Evolutionary conservation across 30 jellyfish, hydroid and myxozoan species (phyloP).

Genomic region (Cassiopea xamachana): DNA sequence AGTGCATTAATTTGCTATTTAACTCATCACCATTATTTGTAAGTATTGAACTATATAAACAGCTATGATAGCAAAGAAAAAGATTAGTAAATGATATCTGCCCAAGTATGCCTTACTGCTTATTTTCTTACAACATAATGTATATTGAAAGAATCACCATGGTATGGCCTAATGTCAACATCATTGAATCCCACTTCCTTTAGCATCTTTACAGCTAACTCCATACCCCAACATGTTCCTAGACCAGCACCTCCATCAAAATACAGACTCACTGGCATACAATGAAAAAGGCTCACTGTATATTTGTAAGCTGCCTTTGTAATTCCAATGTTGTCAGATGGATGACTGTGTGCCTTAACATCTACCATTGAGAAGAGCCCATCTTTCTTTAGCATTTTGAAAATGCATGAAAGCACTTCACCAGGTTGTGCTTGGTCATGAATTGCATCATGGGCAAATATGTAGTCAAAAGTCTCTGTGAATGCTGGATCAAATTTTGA

Average conservation of each 20-base stretch:
- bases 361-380: constrained; percentile 61
- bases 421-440: constrained; percentile 69
- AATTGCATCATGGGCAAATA: constrained; percentile 56
- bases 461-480: constrained; percentile 41
- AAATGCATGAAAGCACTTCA: constrained; percentile 19
- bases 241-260: constrained; percentile 68
- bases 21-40: no score
- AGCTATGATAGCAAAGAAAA: no score
- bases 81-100: no score
- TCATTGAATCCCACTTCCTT: constrained; percentile 46
- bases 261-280: constrained; percentile 66
- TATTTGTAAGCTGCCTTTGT: constrained; percentile 40
- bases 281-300: constrained; percentile 39
- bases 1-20: no score
- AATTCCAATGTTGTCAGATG: constrained; percentile 42
- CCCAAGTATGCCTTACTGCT: no score
- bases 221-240: constrained; percentile 71
- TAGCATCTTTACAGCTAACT: constrained; percentile 58
- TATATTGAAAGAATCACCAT: constrained; percentile 25
- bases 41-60: no score
- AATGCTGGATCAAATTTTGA: constrained; percentile 14
- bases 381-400: constrained; percentile 39
- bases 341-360: constrained; percentile 57
- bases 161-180: constrained; percentile 2
- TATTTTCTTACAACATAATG: constrained; percentile 1